Evolutionary conservation across 2,888 invertebrate species (phyloP), one percentile per base, ranked within the genome.

Genomic region (Lithophane leautieri): DNA sequence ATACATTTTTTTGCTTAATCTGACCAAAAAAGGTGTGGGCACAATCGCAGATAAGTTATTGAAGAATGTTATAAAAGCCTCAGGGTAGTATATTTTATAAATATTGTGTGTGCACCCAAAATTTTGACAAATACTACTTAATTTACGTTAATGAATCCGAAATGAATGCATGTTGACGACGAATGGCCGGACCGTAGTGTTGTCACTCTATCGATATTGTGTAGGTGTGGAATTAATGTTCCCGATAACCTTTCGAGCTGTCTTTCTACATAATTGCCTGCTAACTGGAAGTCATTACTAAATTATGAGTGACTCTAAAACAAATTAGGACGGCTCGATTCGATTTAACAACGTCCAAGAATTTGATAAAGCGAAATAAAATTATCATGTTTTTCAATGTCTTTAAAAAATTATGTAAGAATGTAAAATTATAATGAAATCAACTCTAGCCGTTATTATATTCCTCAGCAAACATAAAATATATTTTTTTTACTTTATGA

Each of bases 121-220:
- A 91, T 94, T 95, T 95, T 95, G 95, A 96, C 95, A 95, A 95
- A 96, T 96, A 96, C 94, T 93, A 94, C 95, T 96, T 96, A 95
- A 96, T 96, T 95, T 95, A 94, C 94, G 93, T 94, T 95, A 96
- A 96, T 95, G 95, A 96, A 94, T 93, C 91, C 93, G 83, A 93
- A 95, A 95, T 94, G 92, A 94, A 94, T 95, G 94, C 93, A 92
- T 89, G 89, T 91, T 90, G 92, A 92, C 92, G 91, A 93, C 91
- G 91, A 92, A 95, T 93, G 93, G 92, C 78, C 85, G 86, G 83
- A 68, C 73, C 81, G 79, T 93, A 94, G 94, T 92, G 94, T 72
- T 91, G 93, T 81, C 81, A 70, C 71, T 65, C 47, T 74, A 78
- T 90, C 90, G 90, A 91, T 90, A 74, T 61, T 77, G 87, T 84